Percentiles rank a stretch among this genome's conserved stretches.
Evolutionary conservation across 1,140 invertebrate species (phyloP).

Genomic region (Eumeta japonica): DNA sequence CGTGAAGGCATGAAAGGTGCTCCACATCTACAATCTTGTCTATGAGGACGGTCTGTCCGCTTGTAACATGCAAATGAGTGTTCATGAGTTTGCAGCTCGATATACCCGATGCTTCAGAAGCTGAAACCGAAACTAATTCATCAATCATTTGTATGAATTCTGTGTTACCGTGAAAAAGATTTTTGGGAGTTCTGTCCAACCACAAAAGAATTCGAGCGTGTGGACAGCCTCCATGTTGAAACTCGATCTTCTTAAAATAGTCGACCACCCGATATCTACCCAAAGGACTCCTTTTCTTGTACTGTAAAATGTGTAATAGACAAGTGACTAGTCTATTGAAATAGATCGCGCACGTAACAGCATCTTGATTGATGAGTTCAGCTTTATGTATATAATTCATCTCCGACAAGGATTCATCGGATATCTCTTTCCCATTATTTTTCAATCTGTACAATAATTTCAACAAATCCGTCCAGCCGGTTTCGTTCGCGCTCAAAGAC

Average conservation of each 20-base stretch:
- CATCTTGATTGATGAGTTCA: conserved; percentile 35
- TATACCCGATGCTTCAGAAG: conserved; percentile 8
- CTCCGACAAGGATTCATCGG: conserved; percentile 10
- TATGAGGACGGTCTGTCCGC: conserved; percentile 4
- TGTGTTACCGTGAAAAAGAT: conserved; percentile 15
- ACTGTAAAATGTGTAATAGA: no score
- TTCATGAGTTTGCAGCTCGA: conserved; percentile 18
- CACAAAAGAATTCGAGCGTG: conserved; percentile 15
- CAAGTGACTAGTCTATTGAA: conserved; percentile 36
- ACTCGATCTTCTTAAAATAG: conserved; percentile 44
- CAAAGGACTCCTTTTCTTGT: conserved; percentile 26
- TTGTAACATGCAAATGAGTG: conserved; percentile 23
- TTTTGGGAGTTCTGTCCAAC: conserved; percentile 12
- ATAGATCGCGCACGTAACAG: conserved; percentile 43
- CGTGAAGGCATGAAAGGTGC: conserved; percentile 22
- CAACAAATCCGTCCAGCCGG: conserved; percentile 29
- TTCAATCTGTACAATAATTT: conserved; percentile 33
- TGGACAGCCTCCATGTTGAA: conserved; percentile 41
- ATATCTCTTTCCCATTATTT: conserved; percentile 18
- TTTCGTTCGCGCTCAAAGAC: conserved; percentile 28
- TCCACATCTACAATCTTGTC: conserved; percentile 24
- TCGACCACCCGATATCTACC: conserved; percentile 21
- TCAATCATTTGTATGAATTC: conserved; percentile 19
- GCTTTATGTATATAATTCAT: conserved; percentile 22
- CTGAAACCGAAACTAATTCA: conserved; percentile 14